A percentile compares a stretch with the other conserved stretches of the same genome.
These are phyloP conservation scores for Drosophila putrida DNA, from an alignment of 2,888 invertebrate genomes.

Conservation along the genomic window DNA sequence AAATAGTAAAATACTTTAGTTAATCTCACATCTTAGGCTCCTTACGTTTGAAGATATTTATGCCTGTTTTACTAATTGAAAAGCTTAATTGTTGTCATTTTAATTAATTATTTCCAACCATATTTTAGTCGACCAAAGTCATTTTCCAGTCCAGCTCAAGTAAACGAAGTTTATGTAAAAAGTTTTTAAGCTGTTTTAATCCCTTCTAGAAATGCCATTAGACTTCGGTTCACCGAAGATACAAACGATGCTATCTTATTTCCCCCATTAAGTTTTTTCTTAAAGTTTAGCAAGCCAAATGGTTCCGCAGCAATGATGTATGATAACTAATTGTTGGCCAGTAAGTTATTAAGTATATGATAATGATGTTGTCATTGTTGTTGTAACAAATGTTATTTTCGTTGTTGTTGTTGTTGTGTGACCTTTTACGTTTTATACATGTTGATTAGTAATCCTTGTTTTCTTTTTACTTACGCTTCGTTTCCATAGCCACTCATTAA, in stretches of 20 bases:
- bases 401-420: conserved; percentile 31
- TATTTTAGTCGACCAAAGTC: no score
- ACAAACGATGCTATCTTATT: conserved; percentile 8
- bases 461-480: conserved; percentile 26
- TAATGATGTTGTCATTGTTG: conserved; percentile 19
- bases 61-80: no score
- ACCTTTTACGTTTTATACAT: conserved; percentile 52
- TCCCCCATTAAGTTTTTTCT: conserved; percentile 16
- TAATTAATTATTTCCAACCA: no score
- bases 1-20: no score
- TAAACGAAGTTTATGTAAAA: background rate
- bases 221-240: conserved; percentile 44
- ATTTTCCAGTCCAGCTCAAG: background rate
- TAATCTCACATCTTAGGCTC: no score
- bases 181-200: background rate
- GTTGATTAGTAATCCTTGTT: conserved; percentile 28
- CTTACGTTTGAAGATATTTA: no score
- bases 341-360: conserved; percentile 44
- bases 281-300: conserved; percentile 22
- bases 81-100: no score
- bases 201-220: conserved; percentile 29
- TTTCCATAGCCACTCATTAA: conserved; percentile 45
- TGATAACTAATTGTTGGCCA: conserved; percentile 15
- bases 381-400: conserved; percentile 24
- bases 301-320: conserved; percentile 8